Conservation (phyloP, 2,797 vertebrate species). For the Gallinago nigripennis region DNA sequence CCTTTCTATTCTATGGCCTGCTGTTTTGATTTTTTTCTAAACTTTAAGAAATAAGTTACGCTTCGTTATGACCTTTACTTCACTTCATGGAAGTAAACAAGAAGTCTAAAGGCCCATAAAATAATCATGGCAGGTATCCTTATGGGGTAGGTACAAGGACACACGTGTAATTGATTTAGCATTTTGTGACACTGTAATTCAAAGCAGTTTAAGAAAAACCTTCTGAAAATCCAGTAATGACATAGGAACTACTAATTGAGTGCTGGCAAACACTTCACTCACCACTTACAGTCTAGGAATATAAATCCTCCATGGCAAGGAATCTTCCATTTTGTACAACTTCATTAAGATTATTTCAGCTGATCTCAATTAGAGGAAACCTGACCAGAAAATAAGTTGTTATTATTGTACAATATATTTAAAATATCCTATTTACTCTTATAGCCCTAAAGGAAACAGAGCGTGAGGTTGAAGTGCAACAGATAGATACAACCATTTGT, state of each 20-base stretch:
- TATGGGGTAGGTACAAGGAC: not conserved
- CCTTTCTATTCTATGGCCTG: conserved; percentile 78
- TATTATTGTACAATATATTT: not conserved
- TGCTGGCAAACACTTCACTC: conserved; percentile 44
- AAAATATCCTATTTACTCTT: not conserved
- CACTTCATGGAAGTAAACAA: conserved; percentile 64
- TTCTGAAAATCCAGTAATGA: conserved; percentile 29
- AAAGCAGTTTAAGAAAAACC: conserved; percentile 12
- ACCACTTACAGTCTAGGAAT: not conserved
- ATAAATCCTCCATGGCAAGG: conserved; percentile 13
- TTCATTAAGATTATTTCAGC: not conserved
- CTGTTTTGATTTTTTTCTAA: conserved; percentile 74
- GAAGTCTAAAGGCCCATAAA: not conserved
- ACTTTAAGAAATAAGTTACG: conserved; percentile 70
- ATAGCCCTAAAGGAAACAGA: not conserved
- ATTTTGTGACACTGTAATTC: conserved; percentile 17
- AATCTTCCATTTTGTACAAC: not conserved
- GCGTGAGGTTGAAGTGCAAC: not conserved
- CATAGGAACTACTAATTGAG: conserved; percentile 51
- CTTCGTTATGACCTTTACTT: conserved; percentile 79
- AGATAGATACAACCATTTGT: not conserved
- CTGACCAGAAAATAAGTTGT: not conserved
- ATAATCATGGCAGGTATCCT: conserved; percentile 13
- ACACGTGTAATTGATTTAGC: conserved; percentile 26
- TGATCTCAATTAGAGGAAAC: not conserved